These are phyloP conservation scores for Heterodera carotae DNA, from an alignment of 1,140 invertebrate genomes.

Conservation along the genomic window DNA sequence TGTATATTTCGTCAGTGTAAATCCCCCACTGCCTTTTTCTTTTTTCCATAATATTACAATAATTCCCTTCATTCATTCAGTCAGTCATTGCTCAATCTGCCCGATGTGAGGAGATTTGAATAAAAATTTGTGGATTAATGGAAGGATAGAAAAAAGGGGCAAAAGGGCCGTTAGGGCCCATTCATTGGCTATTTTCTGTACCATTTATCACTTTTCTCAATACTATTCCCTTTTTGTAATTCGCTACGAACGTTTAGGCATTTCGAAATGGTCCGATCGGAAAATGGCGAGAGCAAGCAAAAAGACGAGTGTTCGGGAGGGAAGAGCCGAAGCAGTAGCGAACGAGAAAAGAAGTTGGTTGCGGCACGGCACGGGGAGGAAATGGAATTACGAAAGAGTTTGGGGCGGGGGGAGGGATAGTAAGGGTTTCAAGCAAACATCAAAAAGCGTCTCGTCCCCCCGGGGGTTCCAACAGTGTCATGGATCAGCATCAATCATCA, in stretches of 20 bases:
- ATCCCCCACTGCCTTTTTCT: background rate
- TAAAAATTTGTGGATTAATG: background rate
- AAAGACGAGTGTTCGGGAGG: slow-evolving; percentile 1
- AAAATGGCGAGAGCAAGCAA: slow-evolving; percentile 16
- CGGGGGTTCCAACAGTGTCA: background rate
- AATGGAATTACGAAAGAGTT: background rate
- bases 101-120: background rate
- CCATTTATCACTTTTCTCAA: background rate
- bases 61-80: background rate
- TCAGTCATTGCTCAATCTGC: slow-evolving; percentile 1
- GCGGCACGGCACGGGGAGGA: background rate
- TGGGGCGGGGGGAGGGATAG: background rate
- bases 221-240: background rate
- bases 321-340: slow-evolving; percentile 5
- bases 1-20: background rate
- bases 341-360: slow-evolving; percentile 3
- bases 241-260: slow-evolving; percentile 2
- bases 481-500: background rate
- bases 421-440: background rate
- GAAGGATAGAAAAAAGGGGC: background rate
- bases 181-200: background rate
- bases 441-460: background rate
- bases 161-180: background rate
- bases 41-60: too few relatives aligned
- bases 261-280: slow-evolving; percentile 24